A percentile compares a stretch with the other conserved stretches of the same genome.
These are phyloP conservation scores for Hippocampus abdominalis DNA, from an alignment of 2,113 vertebrate genomes.

Conservation along the genomic window DNA sequence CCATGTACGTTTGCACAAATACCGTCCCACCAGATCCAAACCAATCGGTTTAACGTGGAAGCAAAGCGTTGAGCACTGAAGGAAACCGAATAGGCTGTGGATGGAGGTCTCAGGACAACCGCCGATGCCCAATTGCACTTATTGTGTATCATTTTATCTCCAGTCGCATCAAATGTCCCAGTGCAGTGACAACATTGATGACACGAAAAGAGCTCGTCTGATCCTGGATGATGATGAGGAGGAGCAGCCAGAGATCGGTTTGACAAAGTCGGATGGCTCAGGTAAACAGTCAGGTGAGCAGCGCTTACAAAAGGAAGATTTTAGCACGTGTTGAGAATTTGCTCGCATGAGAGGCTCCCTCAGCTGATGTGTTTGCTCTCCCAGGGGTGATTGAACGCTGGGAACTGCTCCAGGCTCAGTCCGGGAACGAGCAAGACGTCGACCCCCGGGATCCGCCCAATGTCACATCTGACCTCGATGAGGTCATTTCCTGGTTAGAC, in stretches of 20 bases:
- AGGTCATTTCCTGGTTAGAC: conserved; percentile 80
- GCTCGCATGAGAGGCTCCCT: not conserved
- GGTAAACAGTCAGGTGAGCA: conserved; percentile 80
- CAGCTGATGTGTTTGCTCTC: not conserved
- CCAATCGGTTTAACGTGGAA: no score
- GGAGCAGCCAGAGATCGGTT: conserved; percentile 65
- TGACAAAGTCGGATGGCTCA: conserved; percentile 51
- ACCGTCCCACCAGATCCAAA: not conserved
- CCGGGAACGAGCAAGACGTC: conserved; percentile 65
- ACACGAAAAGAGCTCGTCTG: conserved; percentile 66
- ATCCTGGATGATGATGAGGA: conserved; percentile 59
- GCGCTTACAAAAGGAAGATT: not conserved
- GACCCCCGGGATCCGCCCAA: conserved; percentile 66
- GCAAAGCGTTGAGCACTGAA: no score
- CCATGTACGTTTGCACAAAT: conserved; percentile 76
- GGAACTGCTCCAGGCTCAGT: conserved; percentile 83
- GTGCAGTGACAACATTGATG: conserved; percentile 69
- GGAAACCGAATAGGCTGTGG: no score
- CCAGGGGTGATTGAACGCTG: conserved; percentile 85
- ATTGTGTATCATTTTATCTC: conserved; percentile 6
- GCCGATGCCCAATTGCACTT: not conserved
- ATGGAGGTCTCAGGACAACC: no score
- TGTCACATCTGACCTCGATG: conserved; percentile 72
- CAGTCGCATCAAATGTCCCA: conserved; percentile 73
- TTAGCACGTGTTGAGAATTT: not conserved